Conservation (phyloP, 2,113 vertebrate genomes). For the Pongo pygmaeus region DNA sequence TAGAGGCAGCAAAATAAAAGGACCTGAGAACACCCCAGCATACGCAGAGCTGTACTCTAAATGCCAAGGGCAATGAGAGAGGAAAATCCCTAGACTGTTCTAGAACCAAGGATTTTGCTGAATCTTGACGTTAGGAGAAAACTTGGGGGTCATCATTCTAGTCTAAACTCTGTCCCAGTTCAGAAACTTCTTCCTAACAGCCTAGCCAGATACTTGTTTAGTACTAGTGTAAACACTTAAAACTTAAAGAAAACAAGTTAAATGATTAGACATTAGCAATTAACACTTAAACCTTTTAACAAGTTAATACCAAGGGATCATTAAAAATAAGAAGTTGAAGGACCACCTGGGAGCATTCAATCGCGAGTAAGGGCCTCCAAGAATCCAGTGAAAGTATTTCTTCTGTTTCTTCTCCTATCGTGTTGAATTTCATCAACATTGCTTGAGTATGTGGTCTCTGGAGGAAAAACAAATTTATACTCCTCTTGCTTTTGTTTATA, state of each 20-base stretch:
- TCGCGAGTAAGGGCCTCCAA: not conserved
- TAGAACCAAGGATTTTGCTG: not conserved
- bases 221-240: not conserved
- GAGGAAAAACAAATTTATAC: not conserved
- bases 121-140: not conserved
- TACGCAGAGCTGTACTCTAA: not conserved
- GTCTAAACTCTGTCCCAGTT: not conserved
- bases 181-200: not conserved
- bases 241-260: not conserved
- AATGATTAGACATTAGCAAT: not conserved
- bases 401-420: not conserved
- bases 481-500: not conserved
- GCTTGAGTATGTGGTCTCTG: not conserved
- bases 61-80: not conserved
- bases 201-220: not conserved
- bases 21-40: not conserved
- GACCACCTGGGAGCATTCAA: not conserved
- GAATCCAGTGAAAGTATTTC: not conserved
- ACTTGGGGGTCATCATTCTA: not conserved
- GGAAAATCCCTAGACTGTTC: not conserved
- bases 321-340: not conserved
- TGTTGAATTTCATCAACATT: not conserved
- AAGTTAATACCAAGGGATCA: not conserved
- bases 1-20: not conserved
- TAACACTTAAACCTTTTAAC: not conserved